Conservation (phyloP, 2,797 vertebrate species). For the Rhinella marina region DNA sequence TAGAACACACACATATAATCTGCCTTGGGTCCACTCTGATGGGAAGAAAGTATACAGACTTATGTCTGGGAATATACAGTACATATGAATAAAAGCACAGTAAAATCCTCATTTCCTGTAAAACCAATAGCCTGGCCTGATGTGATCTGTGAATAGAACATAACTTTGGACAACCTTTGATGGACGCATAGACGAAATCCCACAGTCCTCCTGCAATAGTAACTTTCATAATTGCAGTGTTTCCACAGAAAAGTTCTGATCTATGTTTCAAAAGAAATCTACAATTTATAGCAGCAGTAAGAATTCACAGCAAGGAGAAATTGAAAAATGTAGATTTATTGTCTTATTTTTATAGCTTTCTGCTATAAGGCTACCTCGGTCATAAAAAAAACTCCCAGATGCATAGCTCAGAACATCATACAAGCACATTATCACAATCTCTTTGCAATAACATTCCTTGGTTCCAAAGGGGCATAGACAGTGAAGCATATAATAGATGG, state of each 20-base stretch:
- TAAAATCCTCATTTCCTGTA: constrained; percentile 23
- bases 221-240: constrained; percentile 54
- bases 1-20: background rate
- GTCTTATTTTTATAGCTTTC: constrained; percentile 62
- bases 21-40: background rate
- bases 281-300: constrained; percentile 52
- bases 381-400: constrained; percentile 62
- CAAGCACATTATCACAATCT: constrained; percentile 62
- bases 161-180: constrained; percentile 41
- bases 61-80: background rate
- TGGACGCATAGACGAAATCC: constrained; percentile 45
- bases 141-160: constrained; percentile 40
- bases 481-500: constrained; percentile 49
- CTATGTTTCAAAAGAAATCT: constrained; percentile 39
- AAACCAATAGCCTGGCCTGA: background rate
- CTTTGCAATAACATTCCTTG: constrained; percentile 53
- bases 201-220: constrained; percentile 53
- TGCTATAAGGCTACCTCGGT: constrained; percentile 53
- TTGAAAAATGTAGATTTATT: constrained; percentile 61
- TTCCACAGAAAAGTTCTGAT: constrained; percentile 9
- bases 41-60: background rate
- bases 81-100: background rate
- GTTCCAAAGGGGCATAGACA: constrained; percentile 43
- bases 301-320: constrained; percentile 61
- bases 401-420: constrained; percentile 61